Evolutionary conservation across 2,888 invertebrate species (phyloP).

Genomic region (Parnassius apollo): DNA sequence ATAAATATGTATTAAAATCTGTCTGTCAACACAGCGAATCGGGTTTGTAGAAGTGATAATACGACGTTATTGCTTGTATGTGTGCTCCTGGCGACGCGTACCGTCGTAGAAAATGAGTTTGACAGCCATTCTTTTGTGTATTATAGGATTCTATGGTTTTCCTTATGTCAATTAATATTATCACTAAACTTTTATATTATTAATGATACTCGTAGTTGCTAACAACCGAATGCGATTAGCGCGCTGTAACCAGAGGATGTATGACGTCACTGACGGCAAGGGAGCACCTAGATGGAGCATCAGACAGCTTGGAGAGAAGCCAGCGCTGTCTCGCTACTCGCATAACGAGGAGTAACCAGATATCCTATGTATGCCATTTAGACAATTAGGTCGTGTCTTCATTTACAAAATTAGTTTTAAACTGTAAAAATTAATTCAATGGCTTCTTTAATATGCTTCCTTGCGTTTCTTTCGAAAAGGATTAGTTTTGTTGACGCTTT

Average conservation of each 20-base stretch:
- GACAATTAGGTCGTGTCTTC: constrained; percentile 49
- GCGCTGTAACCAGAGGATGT: constrained; percentile 2
- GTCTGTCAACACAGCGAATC: too few species aligned
- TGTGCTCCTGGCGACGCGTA: too few species aligned
- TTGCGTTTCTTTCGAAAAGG: not conserved
- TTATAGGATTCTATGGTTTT: too few species aligned
- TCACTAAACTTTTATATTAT: too few species aligned
- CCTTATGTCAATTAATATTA: too few species aligned
- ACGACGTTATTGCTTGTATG: too few species aligned
- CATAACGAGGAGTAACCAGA: constrained; percentile 17
- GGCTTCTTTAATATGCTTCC: constrained; percentile 4
- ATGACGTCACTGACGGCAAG: constrained; percentile 16
- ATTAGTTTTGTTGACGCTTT: constrained; percentile 2
- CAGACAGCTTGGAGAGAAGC: constrained; percentile 24
- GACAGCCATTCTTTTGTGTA: too few species aligned
- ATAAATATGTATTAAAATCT: too few species aligned
- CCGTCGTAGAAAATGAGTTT: too few species aligned
- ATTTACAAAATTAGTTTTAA: constrained; percentile 39
- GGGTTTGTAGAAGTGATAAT: too few species aligned
- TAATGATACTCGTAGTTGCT: too few species aligned
- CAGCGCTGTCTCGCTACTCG: constrained; percentile 21
- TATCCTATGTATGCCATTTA: constrained; percentile 18
- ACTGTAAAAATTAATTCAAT: constrained; percentile 7
- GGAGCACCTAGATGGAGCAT: constrained; percentile 9
- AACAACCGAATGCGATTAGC: constrained; percentile 1